Base-by-base conservation (phyloP, 2,888 invertebrate species). In the Poecilobothrus nobilitatus region DNA sequence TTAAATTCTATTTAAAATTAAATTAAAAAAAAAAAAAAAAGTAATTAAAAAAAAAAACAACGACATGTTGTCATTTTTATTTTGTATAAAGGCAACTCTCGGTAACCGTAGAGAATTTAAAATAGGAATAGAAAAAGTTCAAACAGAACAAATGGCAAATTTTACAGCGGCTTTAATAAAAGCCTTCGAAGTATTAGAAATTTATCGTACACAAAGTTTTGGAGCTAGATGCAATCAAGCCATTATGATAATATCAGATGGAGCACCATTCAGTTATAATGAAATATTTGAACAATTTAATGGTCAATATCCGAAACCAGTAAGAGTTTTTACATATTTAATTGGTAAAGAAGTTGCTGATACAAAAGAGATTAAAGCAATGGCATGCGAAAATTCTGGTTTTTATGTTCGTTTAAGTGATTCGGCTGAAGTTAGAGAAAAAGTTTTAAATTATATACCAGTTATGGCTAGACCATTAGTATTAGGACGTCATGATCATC, bases 201-300 rank as follows among this genome's bases (percentile, higher is more conserved):
- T 84, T 66, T 87, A 87, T 76, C 85, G 88, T 73, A 83, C 83
- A 34, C 86, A 85, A 72, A 84, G 84, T 66, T 86, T 87, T 65
- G 91, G 91, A 64, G 89, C 91, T 63, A 84, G 86, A 74, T 92
- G 92, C 80, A 95, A 94, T 83, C 91, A 97, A 84, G 97, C 97
- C 41, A 97, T 99, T 76, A 97, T 99, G 97, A 84, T 99, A 74
- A 90, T 99, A 74, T 97, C 98, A n/a, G 99, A 99, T 81, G 98
- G 98, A 33, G 95, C 97, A 20, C 96, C 97, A 65, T 93, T 95
- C 78, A 94, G 91, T 78, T 96, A 91, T 83, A 91, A 94, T 79
- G 92, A 95, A 76, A 89, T 97, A 69, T 99, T 99, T 82, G 88
- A 93, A 77, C 85, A 87, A 73, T 94, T 91, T 83, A 99, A 97